phyloP scores from a whole-genome alignment of 2,888 invertebrate genomes.

The Caenorhabditis zanzibari region DNA sequence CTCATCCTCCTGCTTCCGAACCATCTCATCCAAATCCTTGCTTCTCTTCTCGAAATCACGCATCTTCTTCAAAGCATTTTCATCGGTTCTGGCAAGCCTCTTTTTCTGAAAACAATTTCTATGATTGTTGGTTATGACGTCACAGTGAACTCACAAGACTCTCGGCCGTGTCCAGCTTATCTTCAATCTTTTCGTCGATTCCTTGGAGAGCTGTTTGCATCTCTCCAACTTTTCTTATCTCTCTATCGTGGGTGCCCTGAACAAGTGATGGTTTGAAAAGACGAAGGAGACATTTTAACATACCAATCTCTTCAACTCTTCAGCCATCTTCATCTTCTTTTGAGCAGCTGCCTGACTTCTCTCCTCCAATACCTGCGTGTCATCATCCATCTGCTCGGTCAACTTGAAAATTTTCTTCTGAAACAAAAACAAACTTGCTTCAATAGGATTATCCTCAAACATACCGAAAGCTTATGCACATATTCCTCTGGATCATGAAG shows the following conservation, averaged over 20 bases:
- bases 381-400: slow-evolving; percentile 48
- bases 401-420: slow-evolving; percentile 37
- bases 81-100: slow-evolving; percentile 12
- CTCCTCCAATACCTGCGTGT: slow-evolving; percentile 30
- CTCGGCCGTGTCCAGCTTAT: background rate
- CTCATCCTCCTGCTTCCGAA: slow-evolving; percentile 54
- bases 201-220: slow-evolving; percentile 18
- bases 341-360: slow-evolving; percentile 7
- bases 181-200: slow-evolving; percentile 25
- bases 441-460: background rate
- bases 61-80: slow-evolving; percentile 2
- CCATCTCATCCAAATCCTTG: slow-evolving; percentile 51
- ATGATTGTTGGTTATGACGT: background rate
- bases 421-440: background rate
- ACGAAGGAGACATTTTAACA: background rate
- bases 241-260: slow-evolving; percentile 20
- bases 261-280: background rate
- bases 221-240: slow-evolving; percentile 10
- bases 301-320: slow-evolving; percentile 31
- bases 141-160: slow-evolving; percentile 30
- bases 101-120: slow-evolving; percentile 14
- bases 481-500: slow-evolving; percentile 32
- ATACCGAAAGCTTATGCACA: slow-evolving; percentile 26
- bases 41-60: slow-evolving; percentile 44
- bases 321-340: background rate